These are phyloP conservation scores for Tretioscincus oriximinensis DNA, from an alignment of 2,113 vertebrate species.

Conservation along the genomic window DNA sequence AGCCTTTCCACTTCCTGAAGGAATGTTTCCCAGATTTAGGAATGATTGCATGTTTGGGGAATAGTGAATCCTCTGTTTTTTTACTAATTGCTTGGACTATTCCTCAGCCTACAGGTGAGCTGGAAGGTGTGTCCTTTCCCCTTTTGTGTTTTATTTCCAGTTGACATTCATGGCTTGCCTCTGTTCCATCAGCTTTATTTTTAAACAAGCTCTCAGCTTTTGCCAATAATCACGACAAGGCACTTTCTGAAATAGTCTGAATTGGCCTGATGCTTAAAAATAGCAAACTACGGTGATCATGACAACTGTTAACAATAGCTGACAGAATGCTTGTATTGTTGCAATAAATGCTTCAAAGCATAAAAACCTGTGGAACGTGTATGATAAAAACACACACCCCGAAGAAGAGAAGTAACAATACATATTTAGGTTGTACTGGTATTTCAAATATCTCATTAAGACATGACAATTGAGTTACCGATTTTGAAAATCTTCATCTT, in stretches of 20 bases:
- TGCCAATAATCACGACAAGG: constrained; percentile 1
- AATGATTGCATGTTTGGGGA: too few relatives aligned
- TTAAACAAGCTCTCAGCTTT: background rate
- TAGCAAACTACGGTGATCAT: constrained; percentile 3
- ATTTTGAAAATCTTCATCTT: background rate
- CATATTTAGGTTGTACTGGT: background rate
- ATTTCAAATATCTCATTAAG: too few relatives aligned
- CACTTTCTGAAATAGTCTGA: constrained; percentile 14
- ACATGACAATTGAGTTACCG: too few relatives aligned
- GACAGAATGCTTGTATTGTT: background rate
- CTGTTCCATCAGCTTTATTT: constrained; percentile 1
- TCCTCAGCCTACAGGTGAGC: background rate
- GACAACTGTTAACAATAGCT: constrained; percentile 20
- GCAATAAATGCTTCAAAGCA: background rate
- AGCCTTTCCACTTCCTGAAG: too few relatives aligned
- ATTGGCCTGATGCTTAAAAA: constrained; percentile 14
- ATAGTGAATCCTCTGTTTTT: too few relatives aligned
- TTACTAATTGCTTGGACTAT: too few relatives aligned
- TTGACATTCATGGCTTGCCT: background rate
- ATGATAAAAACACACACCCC: background rate
- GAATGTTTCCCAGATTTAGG: too few relatives aligned
- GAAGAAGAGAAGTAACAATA: background rate
- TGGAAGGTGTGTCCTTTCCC: background rate
- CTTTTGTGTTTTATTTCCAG: background rate
- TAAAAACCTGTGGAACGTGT: background rate